Evolutionary conservation across 2,888 invertebrate genomes (phyloP).

Genomic region (Achlya flavicornis): DNA sequence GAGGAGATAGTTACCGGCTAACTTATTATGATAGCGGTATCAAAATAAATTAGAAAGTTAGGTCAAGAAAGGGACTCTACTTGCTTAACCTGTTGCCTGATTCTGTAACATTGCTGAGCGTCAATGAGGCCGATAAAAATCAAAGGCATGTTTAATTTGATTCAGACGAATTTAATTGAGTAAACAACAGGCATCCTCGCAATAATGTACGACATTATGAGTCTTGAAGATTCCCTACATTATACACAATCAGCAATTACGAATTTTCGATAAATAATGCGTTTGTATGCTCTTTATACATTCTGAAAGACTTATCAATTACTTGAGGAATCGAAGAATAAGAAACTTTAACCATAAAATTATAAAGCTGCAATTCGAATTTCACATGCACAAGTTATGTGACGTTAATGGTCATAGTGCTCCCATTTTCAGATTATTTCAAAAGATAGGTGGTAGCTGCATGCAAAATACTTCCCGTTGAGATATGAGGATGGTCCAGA

Average conservation of each 20-base stretch:
- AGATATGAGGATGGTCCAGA: slow-evolving; percentile 76
- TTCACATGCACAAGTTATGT: slow-evolving; percentile 17
- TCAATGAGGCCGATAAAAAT: not conserved
- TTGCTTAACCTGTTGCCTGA: not conserved
- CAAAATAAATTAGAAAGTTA: slow-evolving; percentile 4
- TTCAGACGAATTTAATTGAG: slow-evolving; percentile 21
- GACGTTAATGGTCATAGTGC: slow-evolving; percentile 45
- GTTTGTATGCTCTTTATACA: slow-evolving; percentile 48
- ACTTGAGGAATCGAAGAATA: slow-evolving; percentile 17
- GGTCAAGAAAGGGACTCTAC: not conserved
- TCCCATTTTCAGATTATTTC: slow-evolving; percentile 77
- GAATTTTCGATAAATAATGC: slow-evolving; percentile 76
- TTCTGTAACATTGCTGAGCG: not conserved
- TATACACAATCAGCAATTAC: slow-evolving; percentile 67
- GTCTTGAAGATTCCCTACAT: slow-evolving; percentile 57
- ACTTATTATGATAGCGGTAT: not conserved
- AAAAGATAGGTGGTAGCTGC: slow-evolving; percentile 76
- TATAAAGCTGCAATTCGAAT: slow-evolving; percentile 31
- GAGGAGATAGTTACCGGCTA: not conserved
- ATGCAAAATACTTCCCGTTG: slow-evolving; percentile 81
- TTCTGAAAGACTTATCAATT: slow-evolving; percentile 29
- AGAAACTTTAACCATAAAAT: slow-evolving; percentile 12
- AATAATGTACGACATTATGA: slow-evolving; percentile 65
- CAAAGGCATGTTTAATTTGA: slow-evolving; percentile 11
- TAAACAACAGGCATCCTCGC: slow-evolving; percentile 42